Evolutionary conservation across 1,140 invertebrate genomes (phyloP).

Genomic region (Panagrolaimus sp.): DNA sequence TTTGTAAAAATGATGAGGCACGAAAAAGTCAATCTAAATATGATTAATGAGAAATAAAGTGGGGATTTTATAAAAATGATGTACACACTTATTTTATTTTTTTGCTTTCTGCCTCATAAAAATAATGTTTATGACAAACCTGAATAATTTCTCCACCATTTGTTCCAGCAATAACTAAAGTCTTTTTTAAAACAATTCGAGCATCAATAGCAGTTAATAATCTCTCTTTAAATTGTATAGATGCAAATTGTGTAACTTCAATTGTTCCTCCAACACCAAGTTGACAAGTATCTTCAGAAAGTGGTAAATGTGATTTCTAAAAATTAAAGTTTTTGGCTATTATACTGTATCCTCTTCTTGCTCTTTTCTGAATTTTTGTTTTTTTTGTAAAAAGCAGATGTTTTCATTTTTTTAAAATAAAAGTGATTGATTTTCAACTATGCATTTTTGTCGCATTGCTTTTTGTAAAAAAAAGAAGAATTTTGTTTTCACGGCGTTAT

Average conservation of each 20-base stretch:
- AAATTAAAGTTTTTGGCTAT: conserved; percentile 27
- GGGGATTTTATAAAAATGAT: too few species aligned
- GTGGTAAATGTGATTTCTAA: conserved; percentile 49
- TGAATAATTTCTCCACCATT: conserved; percentile 43
- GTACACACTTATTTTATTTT: too few species aligned
- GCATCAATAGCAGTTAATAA: conserved; percentile 80
- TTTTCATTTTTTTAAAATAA: background rate
- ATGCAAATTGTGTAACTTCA: conserved; percentile 76
- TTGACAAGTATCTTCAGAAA: conserved; percentile 52
- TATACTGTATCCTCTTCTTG: too few species aligned
- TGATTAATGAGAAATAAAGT: too few species aligned
- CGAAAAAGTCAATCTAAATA: too few species aligned
- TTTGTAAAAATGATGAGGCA: too few species aligned
- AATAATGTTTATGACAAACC: conserved; percentile 22
- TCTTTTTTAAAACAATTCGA: conserved; percentile 91
- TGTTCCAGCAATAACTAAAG: conserved; percentile 90
- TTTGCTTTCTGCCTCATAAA: too few species aligned
- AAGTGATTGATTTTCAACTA: too few species aligned
- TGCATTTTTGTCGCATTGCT: too few species aligned
- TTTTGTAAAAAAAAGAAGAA: too few species aligned
- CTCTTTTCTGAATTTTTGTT: background rate
- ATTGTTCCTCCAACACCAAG: conserved; percentile 71
- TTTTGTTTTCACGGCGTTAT: too few species aligned
- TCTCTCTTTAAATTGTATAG: conserved; percentile 70
- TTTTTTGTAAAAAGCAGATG: background rate